phyloP scores from a whole-genome alignment of 2,888 invertebrate species.

The Adineta ricciae region DNA sequence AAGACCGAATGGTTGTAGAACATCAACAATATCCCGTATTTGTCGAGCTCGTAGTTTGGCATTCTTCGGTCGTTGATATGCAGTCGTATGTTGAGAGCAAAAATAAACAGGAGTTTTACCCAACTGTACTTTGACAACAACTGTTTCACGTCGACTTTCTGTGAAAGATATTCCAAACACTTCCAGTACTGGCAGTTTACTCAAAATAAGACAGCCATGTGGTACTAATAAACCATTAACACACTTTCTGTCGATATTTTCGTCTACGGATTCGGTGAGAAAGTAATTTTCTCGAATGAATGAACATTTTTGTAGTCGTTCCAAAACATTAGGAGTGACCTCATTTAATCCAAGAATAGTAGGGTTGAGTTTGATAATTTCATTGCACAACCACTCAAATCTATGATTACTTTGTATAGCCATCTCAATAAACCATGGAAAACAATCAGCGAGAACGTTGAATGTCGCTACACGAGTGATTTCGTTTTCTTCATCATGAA shows the following conservation, averaged over 20 bases:
- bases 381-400: background rate
- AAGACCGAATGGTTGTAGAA: background rate
- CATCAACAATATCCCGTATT: background rate
- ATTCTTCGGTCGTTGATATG: background rate
- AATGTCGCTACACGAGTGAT: background rate
- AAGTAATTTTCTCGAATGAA: background rate
- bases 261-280: background rate
- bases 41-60: background rate
- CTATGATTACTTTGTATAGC: background rate
- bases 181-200: background rate
- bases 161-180: background rate
- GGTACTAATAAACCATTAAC: background rate
- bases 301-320: background rate
- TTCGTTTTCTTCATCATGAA: background rate
- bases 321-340: background rate
- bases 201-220: background rate
- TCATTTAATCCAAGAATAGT: background rate
- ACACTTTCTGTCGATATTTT: background rate
- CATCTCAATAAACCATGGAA: background rate
- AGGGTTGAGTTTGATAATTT: background rate
- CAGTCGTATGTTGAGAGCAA: background rate
- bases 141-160: background rate
- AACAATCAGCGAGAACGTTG: background rate
- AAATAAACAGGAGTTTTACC: background rate
- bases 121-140: background rate